Evolutionary conservation across 2,888 invertebrate species (phyloP).

Genomic region (Rotaria macrura): DNA sequence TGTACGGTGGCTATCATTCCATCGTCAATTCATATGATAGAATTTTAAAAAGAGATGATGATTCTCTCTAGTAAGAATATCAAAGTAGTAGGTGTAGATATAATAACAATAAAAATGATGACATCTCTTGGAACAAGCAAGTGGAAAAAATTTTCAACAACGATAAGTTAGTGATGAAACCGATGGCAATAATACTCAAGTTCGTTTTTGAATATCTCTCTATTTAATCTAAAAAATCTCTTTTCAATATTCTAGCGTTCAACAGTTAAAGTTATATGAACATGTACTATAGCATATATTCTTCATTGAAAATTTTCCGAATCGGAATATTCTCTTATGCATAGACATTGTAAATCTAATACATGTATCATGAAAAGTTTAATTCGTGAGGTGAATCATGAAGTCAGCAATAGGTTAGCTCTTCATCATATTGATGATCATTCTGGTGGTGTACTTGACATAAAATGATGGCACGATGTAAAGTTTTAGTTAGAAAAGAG

Average conservation of each 20-base stretch:
- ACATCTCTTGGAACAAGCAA: not conserved
- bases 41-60: too few relatives aligned
- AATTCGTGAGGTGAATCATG: not conserved
- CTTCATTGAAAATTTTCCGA: not conserved
- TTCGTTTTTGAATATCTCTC: not conserved
- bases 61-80: not conserved
- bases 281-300: not conserved
- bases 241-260: not conserved
- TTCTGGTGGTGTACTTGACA: conserved; percentile 1
- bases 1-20: not conserved
- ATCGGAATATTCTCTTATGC: not conserved
- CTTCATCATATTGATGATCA: not conserved
- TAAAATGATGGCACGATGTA: conserved; percentile 6
- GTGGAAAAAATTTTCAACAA: not conserved
- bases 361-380: not conserved
- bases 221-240: too few relatives aligned
- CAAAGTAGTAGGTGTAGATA: not conserved
- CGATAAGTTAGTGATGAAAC: not conserved
- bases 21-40: not conserved
- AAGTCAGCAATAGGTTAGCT: not conserved
- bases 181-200: not conserved
- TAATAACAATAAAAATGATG: not conserved
- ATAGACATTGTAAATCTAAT: conserved; percentile 12
- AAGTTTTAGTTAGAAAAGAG: not conserved
- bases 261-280: not conserved